phyloP scores from a whole-genome alignment of 2,888 invertebrate genomes.

The Apotomis turbidana region DNA sequence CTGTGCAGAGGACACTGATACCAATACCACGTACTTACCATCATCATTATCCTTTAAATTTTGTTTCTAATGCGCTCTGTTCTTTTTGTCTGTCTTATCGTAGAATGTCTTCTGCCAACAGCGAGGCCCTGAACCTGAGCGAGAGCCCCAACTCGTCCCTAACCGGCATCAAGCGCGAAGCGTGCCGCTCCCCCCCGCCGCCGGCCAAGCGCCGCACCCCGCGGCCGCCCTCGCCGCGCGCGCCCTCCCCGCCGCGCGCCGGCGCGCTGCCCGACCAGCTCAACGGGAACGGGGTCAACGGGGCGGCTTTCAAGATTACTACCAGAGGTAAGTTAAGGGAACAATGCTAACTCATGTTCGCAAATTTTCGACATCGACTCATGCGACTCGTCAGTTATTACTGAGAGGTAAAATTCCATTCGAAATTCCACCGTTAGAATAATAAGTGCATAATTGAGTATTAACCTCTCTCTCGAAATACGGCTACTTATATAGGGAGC shows the following conservation, averaged over 20 bases:
- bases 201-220: slow-evolving; percentile 84
- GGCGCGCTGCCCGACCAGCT: slow-evolving; percentile 48
- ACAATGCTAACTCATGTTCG: no score
- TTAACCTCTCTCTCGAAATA: no score
- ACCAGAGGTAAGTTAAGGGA: slow-evolving; percentile 86
- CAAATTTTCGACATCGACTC: no score
- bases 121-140: slow-evolving; percentile 93
- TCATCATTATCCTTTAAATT: no score
- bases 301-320: slow-evolving; percentile 93
- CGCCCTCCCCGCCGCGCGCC: slow-evolving; percentile 54
- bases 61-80: neutral
- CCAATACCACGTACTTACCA: no score
- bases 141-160: slow-evolving; percentile 81
- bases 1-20: no score
- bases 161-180: slow-evolving; percentile 74
- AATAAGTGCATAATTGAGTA: no score
- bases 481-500: no score
- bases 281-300: slow-evolving; percentile 66
- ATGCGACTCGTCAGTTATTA: no score
- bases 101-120: slow-evolving; percentile 58
- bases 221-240: slow-evolving; percentile 64
- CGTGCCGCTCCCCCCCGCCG: slow-evolving; percentile 84
- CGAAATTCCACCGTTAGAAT: no score
- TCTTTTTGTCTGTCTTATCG: slow-evolving; percentile 27
- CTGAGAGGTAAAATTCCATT: no score